Evolutionary conservation across 2,888 invertebrate species (phyloP), one percentile per base, ranked within the genome.

Genomic region (Thymelicus lineola): DNA sequence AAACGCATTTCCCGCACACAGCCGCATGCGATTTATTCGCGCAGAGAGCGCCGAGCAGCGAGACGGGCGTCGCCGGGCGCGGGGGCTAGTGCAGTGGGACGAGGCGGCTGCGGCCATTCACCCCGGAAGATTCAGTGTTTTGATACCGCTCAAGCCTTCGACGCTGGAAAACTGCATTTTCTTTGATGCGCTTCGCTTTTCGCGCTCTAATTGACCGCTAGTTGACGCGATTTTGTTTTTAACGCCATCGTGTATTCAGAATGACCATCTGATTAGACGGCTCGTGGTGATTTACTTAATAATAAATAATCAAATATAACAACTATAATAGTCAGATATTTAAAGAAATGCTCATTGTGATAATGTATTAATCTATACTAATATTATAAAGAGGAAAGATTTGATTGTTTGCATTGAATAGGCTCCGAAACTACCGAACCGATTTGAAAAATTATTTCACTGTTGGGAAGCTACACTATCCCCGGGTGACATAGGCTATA

Each of bases 91-190:
- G 84, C 81, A 83, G 86, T 83, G 86, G 83, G 81, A 83, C 83
- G 86, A 83, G 84, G 84, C 81, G 75, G 79, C 79, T 75, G 79
- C 81, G 93, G 92, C 80, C 93, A 83, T 91, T 91, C 88, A 94
- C 93, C 94, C 92, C 93, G 93, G 91, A 92, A 93, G 90, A 94
- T 92, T 87, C 92, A 92, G 87, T 94, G 93, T 94, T 93, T 93
- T 93, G 93, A 93, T 93, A 92, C 89, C 88, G 87, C 87, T 82
- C 84, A 84, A 91, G 90, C 92, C 91, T 91, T 86, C 80, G 80
- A 80, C 83, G 84, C 80, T 90, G 89, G 89, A 91, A 93, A 93
- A 91, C 89, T 91, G 89, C 89, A 91, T 93, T 93, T 93, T 93
- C 92, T 91, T 91, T 87, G 85, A 89, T 85, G 87, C 90, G 86